These are phyloP conservation scores for Drosophila paranaensis DNA, from an alignment of 2,888 invertebrate species.

Conservation along the genomic window DNA sequence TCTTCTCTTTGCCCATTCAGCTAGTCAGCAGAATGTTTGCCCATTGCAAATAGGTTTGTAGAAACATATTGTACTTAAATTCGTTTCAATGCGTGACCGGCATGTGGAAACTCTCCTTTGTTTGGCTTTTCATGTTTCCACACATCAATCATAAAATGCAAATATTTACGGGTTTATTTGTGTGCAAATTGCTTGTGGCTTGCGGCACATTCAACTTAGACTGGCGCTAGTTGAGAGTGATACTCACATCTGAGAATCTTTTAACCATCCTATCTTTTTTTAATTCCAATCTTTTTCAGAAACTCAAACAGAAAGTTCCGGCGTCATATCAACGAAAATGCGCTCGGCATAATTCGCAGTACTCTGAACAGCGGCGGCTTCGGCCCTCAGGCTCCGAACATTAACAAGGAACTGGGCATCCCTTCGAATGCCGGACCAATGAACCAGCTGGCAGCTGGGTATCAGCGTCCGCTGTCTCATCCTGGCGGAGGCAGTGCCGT, in stretches of 20 bases:
- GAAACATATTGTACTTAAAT: conserved; percentile 23
- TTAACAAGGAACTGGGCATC: conserved; percentile 80
- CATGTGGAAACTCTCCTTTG: conserved; percentile 43
- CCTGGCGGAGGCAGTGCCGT: conserved; percentile 82
- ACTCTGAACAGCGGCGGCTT: conserved; percentile 82
- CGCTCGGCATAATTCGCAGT: conserved; percentile 81
- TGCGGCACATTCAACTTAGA: conserved; percentile 44
- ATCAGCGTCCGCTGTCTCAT: conserved; percentile 79
- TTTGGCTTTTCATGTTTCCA: conserved; percentile 50
- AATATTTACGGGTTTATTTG: conserved; percentile 79
- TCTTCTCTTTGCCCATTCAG: neutral
- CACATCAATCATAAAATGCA: conserved; percentile 81
- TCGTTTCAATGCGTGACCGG: conserved; percentile 53
- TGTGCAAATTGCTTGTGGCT: conserved; percentile 58
- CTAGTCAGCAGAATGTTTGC: neutral
- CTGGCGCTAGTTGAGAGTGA: neutral
- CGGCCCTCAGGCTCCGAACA: conserved; percentile 80
- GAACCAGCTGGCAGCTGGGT: conserved; percentile 81
- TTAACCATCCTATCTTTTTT: conserved; percentile 8
- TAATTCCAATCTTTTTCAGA: conserved; percentile 61
- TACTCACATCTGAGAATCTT: neutral
- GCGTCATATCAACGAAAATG: conserved; percentile 82
- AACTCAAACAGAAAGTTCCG: conserved; percentile 84
- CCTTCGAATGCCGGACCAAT: conserved; percentile 82
- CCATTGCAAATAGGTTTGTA: conserved; percentile 21